Evolutionary conservation across 2,888 invertebrate species (phyloP), one percentile per base, ranked within the genome.

Genomic region (Zootermopsis nevadensis): DNA sequence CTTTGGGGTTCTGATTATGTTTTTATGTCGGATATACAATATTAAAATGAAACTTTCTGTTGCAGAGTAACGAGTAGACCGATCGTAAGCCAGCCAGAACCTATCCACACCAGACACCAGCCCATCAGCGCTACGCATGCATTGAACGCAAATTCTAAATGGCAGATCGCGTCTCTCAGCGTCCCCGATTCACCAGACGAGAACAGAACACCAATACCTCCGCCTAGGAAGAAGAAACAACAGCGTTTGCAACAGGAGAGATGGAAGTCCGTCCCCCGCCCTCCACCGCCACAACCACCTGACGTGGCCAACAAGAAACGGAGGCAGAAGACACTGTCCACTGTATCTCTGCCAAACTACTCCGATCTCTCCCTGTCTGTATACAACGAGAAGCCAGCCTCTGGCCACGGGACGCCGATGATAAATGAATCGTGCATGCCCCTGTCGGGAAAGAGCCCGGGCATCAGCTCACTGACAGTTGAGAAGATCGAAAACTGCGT

Each of bases 401-500:
- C 31, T 24, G 42, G 42, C 30, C 38, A 48, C 6, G 35, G 33
- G 3, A n/a, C 79, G 1, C 66, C 55, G 8, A 60, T 66, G 6
- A 79, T 27, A 66, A 66, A 35, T n/a, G 79, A 79, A 15, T 66
- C 60, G 6, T 81, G 53, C 6, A 42, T 67, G 19, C 35, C 80
- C 31, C 67, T 77, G 2, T 33, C 67, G 24, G 31, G 77, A 15
- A 83, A 81, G 31, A 66, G 53, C 42, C 10, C 74, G 4, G 79
- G 66, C 0, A 27, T 79, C 8, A 84, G 67, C 33, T 82, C 84
- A 0, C 42, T 84, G 1, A 89, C 90, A 15, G 88, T 88, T 30
- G 89, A 90, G 30, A 88, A 89, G 82, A 86, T 91, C 10, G 91
- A 91, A 83, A 89, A 89, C 81, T 91, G 91, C 85, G 89, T 91